A percentile compares a stretch with the other conserved stretches of the same genome.
Evolutionary conservation across 2,797 vertebrate species (phyloP).

Genomic region (Odontamblyopus rebecca): DNA sequence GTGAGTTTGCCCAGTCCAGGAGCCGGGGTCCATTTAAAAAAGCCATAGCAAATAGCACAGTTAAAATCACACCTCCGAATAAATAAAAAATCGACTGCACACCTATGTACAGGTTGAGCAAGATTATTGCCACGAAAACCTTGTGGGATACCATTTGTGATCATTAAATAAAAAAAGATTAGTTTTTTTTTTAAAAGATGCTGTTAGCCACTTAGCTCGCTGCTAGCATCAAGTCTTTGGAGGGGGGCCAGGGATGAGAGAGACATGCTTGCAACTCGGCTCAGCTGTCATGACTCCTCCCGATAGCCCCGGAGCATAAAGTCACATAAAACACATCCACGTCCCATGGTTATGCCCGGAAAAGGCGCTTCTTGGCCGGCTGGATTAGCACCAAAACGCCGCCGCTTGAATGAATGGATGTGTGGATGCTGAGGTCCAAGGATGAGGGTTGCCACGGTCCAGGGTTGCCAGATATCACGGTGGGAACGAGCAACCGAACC

Average conservation of each 20-base stretch:
- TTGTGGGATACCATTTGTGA: slow-evolving; percentile 69
- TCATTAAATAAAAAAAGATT: slow-evolving; percentile 4
- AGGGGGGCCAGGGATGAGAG: slow-evolving; percentile 59
- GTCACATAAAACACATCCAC: slow-evolving; percentile 12
- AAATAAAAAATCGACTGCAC: slow-evolving; percentile 71
- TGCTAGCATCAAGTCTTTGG: slow-evolving; percentile 41
- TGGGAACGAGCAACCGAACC: background rate
- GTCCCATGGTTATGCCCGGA: background rate
- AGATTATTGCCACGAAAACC: slow-evolving; percentile 70
- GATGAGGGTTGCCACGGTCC: background rate
- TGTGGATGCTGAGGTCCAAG: background rate
- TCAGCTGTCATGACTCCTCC: slow-evolving; percentile 49
- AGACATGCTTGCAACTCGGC: slow-evolving; percentile 58
- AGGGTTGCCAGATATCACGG: background rate
- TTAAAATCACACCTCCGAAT: slow-evolving; percentile 69
- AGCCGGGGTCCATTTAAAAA: slow-evolving; percentile 87
- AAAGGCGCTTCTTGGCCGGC: background rate
- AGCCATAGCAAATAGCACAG: slow-evolving; percentile 79
- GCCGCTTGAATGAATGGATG: background rate
- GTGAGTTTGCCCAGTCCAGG: slow-evolving; percentile 90
- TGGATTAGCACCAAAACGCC: slow-evolving; percentile 36
- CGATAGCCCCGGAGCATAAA: slow-evolving; percentile 39
- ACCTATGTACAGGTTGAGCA: slow-evolving; percentile 70
- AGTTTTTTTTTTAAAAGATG: slow-evolving; percentile 28
- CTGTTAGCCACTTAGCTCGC: slow-evolving; percentile 57